Percentiles rank a stretch among this genome's conserved stretches.
Conservation (phyloP, 1,140 invertebrate genomes). For the Goniozus legneri region DNA sequence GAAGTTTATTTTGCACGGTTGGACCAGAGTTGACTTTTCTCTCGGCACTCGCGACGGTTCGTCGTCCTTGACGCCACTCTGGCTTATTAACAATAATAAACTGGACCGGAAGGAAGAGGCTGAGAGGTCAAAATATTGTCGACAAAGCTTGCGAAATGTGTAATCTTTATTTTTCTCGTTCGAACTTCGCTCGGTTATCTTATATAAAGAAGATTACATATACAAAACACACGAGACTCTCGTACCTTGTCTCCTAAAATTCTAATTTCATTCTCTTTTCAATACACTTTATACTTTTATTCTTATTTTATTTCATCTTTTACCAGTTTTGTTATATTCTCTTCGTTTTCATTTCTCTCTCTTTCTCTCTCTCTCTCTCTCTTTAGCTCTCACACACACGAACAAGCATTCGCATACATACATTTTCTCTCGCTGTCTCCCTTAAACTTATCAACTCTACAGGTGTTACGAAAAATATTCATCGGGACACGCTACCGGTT, state of each 20-base stretch:
- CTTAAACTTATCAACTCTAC: too few species aligned
- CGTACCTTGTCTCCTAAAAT: constrained; percentile 5
- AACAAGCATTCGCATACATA: too few species aligned
- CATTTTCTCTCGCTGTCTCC: constrained; percentile 4
- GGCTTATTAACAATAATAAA: too few species aligned
- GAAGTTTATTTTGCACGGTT: too few species aligned
- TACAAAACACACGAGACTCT: constrained; percentile 26
- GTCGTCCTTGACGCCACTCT: too few species aligned
- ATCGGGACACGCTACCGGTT: too few species aligned
- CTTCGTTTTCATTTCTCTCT: constrained; percentile 7
- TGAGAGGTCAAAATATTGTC: background rate
- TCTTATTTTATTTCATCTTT: background rate
- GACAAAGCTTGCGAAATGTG: constrained; percentile 17
- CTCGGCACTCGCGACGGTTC: too few species aligned
- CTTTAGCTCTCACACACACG: constrained; percentile 14
- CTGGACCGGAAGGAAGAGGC: background rate
- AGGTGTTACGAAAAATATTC: too few species aligned
- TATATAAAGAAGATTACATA: constrained; percentile 32
- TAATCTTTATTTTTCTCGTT: constrained; percentile 26
- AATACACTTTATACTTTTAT: constrained; percentile 3
- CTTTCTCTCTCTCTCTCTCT: constrained; percentile 19
- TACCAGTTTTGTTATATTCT: background rate
- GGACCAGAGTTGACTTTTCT: too few species aligned
- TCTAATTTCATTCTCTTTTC: background rate
- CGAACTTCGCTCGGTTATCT: constrained; percentile 17